Evolutionary conservation across 92 coral and sea anemone species (phyloP), one percentile per base, ranked within the genome.

Genomic region (Ricordea florida): DNA sequence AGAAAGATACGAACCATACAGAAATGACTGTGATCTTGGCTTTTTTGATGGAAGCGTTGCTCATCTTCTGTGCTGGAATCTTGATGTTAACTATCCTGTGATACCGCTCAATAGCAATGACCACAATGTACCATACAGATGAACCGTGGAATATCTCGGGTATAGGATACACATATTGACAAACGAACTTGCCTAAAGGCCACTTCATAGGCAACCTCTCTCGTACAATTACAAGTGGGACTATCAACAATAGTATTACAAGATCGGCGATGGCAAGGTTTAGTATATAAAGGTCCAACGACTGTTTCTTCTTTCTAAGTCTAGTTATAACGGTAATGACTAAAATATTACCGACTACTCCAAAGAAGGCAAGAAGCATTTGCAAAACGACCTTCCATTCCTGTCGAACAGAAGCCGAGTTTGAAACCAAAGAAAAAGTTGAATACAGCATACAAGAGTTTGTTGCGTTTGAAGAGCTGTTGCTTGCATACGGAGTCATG

Each of bases 211-310:
- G 51, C 0, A 11, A 6, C 6, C 33, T 47, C 10, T n/a, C 36
- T 9, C 17, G 36, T 11, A 57, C 22, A n/a, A 36, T 27, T 0
- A 7, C 13, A 4, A 74, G 15, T 0, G 88, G 88, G 26, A 65
- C 34, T 10, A 28, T 33, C 16, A 82, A 32, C 20, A 82, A 18
- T 11, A 82, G 71, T 23, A 65, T 64, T 11, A 76, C 76, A 16
- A 82, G 45, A 22, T 83, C 88, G 24, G 88, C 82, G 2, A 74
- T 32, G 59, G 88, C 88, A 25, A 83, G 67, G 66, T 75, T 83
- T 27, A 61, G 64, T 27, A 75, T 17, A 20, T 74, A 74, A 5
- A 66, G 41, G 46, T 83, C 80, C 57, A 36, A 21, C 2, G 78
- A n/a, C 2, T 65, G 24, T 23, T 67, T 66, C 57, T 57, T 46